Conservation (phyloP, 2,888 invertebrate species). For the Apamea sordens region DNA sequence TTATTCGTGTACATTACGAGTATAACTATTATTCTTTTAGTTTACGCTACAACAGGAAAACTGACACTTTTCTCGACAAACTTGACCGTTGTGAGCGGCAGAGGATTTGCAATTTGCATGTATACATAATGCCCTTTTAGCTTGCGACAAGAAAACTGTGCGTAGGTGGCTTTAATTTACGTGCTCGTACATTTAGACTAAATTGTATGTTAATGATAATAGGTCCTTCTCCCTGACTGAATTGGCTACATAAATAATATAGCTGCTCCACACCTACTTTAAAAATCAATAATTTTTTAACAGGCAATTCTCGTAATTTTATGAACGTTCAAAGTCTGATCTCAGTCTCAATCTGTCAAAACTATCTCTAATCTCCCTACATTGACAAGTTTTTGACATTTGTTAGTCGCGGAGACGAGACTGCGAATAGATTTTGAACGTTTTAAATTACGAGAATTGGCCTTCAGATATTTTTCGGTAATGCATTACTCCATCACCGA, state of each 20-base stretch:
- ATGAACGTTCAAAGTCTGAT: too few relatives aligned
- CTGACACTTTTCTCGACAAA: not conserved
- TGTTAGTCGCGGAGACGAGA: too few relatives aligned
- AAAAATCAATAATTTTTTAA: not conserved
- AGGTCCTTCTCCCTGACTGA: not conserved
- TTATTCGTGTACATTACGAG: too few relatives aligned
- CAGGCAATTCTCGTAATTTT: too few relatives aligned
- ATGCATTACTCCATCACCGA: not conserved
- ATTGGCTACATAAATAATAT: too few relatives aligned
- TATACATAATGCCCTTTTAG: constrained; percentile 13
- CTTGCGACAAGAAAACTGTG: not conserved
- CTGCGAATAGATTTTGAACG: too few relatives aligned
- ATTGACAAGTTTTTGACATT: too few relatives aligned
- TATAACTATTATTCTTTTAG: not conserved
- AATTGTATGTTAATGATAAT: not conserved
- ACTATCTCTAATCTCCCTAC: too few relatives aligned
- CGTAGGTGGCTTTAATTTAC: not conserved
- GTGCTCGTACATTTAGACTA: not conserved
- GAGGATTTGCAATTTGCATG: constrained; percentile 27
- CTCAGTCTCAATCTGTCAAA: too few relatives aligned
- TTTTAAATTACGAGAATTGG: too few relatives aligned
- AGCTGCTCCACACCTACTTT: too few relatives aligned
- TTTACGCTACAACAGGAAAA: not conserved
- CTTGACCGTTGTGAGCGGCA: not conserved
- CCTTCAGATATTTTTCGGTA: not conserved